Evolutionary conservation across 1,140 invertebrate genomes (phyloP).

Genomic region (Agrypnia vestita): DNA sequence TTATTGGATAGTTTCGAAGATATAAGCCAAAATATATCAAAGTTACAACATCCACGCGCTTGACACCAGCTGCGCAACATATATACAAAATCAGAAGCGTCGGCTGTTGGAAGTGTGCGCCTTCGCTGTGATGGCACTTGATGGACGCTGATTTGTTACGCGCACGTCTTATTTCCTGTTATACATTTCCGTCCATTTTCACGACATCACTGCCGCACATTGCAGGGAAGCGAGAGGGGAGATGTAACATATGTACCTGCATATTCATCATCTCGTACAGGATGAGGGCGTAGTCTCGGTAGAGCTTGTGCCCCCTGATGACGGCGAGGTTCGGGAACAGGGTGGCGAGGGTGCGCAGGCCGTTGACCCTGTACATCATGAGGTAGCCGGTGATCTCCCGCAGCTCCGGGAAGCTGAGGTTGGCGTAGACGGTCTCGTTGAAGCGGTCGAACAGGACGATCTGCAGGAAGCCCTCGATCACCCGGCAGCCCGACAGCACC

Average conservation of each 20-base stretch:
- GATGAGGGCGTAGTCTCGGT: conserved; percentile 92
- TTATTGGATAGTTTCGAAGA: too few relatives aligned
- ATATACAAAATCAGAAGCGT: too few relatives aligned
- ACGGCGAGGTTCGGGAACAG: conserved; percentile 97
- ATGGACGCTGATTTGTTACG: too few relatives aligned
- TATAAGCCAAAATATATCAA: too few relatives aligned
- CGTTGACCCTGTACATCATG: conserved; percentile 79
- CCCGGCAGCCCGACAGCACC: conserved; percentile 83
- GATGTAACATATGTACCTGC: conserved; percentile 64
- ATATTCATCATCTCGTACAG: conserved; percentile 85
- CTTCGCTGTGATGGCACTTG: too few relatives aligned
- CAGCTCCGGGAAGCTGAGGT: conserved; percentile 79
- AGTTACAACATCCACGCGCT: too few relatives aligned
- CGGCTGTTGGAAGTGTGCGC: too few relatives aligned
- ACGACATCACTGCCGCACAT: too few relatives aligned
- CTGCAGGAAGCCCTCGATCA: conserved; percentile 89
- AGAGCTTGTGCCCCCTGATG: conserved; percentile 89
- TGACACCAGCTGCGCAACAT: too few relatives aligned
- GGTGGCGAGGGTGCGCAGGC: conserved; percentile 84
- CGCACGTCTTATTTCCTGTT: too few relatives aligned
- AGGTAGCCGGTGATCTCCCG: conserved; percentile 79
- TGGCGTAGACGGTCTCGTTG: conserved; percentile 70
- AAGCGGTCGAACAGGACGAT: conserved; percentile 83
- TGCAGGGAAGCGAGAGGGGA: too few relatives aligned
- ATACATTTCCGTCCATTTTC: too few relatives aligned